Conservation (phyloP, 1,140 invertebrate species). For the Trissolcus basalis region DNA sequence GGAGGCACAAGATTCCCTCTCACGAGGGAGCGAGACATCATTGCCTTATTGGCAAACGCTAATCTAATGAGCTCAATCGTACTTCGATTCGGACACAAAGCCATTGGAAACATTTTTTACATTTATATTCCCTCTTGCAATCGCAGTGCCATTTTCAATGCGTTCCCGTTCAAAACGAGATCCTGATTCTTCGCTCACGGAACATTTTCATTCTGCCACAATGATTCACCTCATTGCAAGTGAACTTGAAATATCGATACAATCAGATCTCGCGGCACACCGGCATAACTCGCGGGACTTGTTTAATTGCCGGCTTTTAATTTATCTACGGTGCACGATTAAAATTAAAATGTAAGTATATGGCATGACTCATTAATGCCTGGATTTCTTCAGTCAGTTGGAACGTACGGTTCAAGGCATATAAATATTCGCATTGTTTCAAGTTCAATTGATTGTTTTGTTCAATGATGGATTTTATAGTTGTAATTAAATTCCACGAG, state of each 20-base stretch:
- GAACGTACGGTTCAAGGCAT: conserved; percentile 13
- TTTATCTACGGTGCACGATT: conserved; percentile 12
- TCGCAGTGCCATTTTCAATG: conserved; percentile 15
- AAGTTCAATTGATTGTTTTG: conserved; percentile 4
- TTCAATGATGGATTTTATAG: conserved; percentile 7
- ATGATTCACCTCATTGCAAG: conserved; percentile 30
- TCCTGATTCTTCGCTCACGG: conserved; percentile 16
- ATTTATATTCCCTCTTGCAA: conserved; percentile 32
- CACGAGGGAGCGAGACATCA: conserved; percentile 46
- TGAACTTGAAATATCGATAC: conserved; percentile 40
- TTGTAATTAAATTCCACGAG: conserved; percentile 1
- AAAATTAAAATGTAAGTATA: conserved; percentile 1
- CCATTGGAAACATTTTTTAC: conserved; percentile 32
- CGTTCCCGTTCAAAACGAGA: conserved; percentile 25
- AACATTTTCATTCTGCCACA: conserved; percentile 19
- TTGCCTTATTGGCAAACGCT: conserved; percentile 45
- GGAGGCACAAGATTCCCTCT: conserved; percentile 43
- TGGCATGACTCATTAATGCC: conserved; percentile 9
- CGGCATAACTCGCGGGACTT: conserved; percentile 13
- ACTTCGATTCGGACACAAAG: conserved; percentile 45
- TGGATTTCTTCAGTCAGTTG: conserved; percentile 31
- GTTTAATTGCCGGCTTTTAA: conserved; percentile 20
- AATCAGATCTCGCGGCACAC: conserved; percentile 17
- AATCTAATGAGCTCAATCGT: conserved; percentile 53
- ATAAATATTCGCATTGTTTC: conserved; percentile 21